A percentile compares a stretch with the other conserved stretches of the same genome.
Evolutionary conservation across 2,113 vertebrate genomes (phyloP).

Genomic region (Saguinus imperator): DNA sequence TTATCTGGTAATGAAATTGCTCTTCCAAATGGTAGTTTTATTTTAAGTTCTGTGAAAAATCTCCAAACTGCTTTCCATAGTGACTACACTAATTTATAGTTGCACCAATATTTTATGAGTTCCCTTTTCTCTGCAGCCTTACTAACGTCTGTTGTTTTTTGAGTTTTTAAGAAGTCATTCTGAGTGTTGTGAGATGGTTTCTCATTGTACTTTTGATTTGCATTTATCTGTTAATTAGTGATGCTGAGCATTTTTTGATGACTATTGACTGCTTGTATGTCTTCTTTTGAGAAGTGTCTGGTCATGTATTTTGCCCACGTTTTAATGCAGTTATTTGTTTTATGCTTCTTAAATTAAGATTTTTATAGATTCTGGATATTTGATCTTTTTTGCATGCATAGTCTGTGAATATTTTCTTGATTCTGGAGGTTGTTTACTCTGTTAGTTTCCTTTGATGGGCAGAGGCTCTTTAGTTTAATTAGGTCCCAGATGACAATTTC

Average conservation of each 20-base stretch:
- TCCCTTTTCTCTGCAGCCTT: not conserved
- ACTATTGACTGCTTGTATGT: not conserved
- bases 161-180: not conserved
- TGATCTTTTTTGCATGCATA: not conserved
- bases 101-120: not conserved
- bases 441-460: not conserved
- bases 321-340: not conserved
- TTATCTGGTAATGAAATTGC: not conserved
- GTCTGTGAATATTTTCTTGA: not conserved
- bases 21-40: not conserved
- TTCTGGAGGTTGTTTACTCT: not conserved
- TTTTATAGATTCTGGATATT: not conserved
- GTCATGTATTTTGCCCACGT: not conserved
- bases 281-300: not conserved
- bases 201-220: not conserved
- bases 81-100: not conserved
- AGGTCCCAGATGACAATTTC: not conserved
- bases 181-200: not conserved
- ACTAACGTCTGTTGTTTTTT: not conserved
- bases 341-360: not conserved
- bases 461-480: not conserved
- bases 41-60: not conserved
- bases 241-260: not conserved
- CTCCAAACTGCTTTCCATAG: not conserved
- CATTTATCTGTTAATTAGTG: not conserved